phyloP scores from a whole-genome alignment of 2,113 vertebrate genomes.

The Stigmatopora argus region DNA sequence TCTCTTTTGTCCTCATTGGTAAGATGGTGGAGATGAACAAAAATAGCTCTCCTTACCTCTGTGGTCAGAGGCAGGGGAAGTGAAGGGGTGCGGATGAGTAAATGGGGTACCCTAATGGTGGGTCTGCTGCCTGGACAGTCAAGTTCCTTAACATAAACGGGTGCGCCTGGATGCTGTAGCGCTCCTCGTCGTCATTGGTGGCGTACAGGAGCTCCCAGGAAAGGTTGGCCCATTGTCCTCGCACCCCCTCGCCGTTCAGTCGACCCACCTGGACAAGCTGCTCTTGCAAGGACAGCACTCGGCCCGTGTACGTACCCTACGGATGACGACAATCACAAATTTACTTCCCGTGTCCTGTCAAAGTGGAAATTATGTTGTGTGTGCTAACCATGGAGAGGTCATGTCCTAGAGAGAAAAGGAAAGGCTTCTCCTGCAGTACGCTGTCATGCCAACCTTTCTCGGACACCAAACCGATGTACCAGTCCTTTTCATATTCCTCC shows the following conservation, averaged over 20 bases:
- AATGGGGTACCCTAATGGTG: conserved; percentile 91
- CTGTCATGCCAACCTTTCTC: conserved; percentile 89
- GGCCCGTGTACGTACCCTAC: conserved; percentile 88
- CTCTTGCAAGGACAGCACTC: conserved; percentile 90
- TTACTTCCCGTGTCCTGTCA: background rate
- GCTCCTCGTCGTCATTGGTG: conserved; percentile 94
- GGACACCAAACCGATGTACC: conserved; percentile 89
- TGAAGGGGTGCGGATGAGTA: conserved; percentile 86
- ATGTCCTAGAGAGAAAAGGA: conserved; percentile 89
- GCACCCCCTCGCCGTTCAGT: conserved; percentile 83
- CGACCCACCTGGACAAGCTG: conserved; percentile 83
- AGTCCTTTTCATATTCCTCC: conserved; percentile 85
- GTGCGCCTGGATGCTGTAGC: conserved; percentile 96
- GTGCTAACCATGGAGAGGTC: conserved; percentile 86
- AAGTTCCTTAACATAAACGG: conserved; percentile 88
- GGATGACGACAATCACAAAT: conserved; percentile 22
- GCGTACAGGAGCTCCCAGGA: conserved; percentile 97
- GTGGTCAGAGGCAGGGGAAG: conserved; percentile 77
- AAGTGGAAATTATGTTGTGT: background rate
- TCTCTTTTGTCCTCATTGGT: background rate
- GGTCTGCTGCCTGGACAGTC: conserved; percentile 90
- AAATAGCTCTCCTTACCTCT: background rate
- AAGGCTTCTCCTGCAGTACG: conserved; percentile 89
- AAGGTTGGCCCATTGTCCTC: conserved; percentile 97
- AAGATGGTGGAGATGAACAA: background rate